Conservation (phyloP, 2,797 vertebrate genomes). For the Cuculus canorus region DNA sequence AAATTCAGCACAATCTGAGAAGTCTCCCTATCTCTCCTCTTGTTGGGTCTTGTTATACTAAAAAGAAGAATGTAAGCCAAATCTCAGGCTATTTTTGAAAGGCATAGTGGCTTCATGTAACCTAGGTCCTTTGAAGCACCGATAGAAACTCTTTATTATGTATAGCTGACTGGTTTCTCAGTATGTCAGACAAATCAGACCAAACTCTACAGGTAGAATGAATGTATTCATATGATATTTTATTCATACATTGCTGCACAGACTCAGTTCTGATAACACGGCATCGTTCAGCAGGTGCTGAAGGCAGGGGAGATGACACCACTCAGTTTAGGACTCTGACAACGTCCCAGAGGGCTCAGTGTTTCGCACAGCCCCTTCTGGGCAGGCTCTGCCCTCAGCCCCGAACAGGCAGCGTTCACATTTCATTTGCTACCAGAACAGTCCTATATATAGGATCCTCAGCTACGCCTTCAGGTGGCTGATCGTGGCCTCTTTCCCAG, state of each 20-base stretch:
- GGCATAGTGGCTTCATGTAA: background rate
- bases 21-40: background rate
- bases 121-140: background rate
- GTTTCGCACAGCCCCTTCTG: background rate
- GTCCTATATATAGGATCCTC: background rate
- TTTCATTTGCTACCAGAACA: background rate
- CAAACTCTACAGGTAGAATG: conserved; percentile 1
- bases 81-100: background rate
- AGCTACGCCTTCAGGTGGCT: background rate
- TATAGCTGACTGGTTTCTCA: background rate
- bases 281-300: background rate
- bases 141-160: background rate
- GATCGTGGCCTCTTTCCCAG: background rate
- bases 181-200: conserved; percentile 2
- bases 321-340: background rate
- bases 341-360: background rate
- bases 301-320: background rate
- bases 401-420: background rate
- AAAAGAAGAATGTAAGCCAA: background rate
- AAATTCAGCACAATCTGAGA: background rate
- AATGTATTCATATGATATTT: background rate
- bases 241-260: background rate
- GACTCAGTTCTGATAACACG: background rate
- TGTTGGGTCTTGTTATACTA: background rate
- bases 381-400: background rate